Evolutionary conservation across 2,797 vertebrate genomes (phyloP).

Genomic region (Iguana delicatissima): DNA sequence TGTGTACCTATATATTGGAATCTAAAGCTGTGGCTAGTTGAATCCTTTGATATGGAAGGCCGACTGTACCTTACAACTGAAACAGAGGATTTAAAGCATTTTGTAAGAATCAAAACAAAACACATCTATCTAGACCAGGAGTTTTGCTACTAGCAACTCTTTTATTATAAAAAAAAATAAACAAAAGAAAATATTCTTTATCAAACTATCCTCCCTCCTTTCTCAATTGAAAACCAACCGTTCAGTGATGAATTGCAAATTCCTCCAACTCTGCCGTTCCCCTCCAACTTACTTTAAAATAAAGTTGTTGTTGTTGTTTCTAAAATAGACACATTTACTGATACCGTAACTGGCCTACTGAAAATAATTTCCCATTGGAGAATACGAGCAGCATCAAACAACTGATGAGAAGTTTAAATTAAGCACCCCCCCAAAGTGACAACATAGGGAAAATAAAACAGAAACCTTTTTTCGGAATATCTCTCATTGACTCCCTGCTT

Average conservation of each 20-base stretch:
- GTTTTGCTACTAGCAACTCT: background rate
- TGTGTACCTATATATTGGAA: too few relatives aligned
- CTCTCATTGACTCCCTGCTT: background rate
- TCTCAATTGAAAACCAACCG: background rate
- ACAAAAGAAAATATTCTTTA: background rate
- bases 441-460: constrained; percentile 26
- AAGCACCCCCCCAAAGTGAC: constrained; percentile 3
- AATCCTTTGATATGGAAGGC: too few relatives aligned
- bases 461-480: constrained; percentile 4
- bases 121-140: too few relatives aligned
- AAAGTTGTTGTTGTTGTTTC: constrained; percentile 13
- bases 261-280: background rate
- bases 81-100: background rate
- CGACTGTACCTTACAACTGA: too few relatives aligned
- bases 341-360: constrained; percentile 53
- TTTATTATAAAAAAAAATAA: background rate
- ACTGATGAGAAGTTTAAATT: constrained; percentile 66
- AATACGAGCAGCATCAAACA: constrained; percentile 76
- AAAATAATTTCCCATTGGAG: constrained; percentile 73
- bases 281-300: background rate
- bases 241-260: background rate
- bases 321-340: constrained; percentile 39
- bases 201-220: background rate
- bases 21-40: too few relatives aligned
- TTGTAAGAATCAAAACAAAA: background rate